Conservation (phyloP, 2,888 invertebrate genomes). For the Linnaemya tessellans region DNA sequence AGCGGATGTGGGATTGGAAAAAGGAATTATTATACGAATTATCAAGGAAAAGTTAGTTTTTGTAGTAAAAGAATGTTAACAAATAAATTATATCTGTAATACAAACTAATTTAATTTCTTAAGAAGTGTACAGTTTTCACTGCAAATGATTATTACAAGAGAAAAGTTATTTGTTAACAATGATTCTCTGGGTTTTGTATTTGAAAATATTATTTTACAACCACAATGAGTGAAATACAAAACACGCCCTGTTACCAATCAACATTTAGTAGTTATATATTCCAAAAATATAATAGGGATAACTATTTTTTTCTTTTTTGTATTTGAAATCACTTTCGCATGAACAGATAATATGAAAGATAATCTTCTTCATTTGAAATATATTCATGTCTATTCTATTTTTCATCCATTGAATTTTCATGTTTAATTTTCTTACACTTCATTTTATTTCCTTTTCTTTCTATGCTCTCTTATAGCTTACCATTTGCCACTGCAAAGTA, state of each 20-base stretch:
- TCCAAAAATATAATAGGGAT: too few species aligned
- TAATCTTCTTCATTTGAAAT: background rate
- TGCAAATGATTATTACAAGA: too few species aligned
- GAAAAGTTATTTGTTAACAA: too few species aligned
- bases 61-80: slow-evolving; percentile 1
- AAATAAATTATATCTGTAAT: too few species aligned
- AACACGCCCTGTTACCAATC: too few species aligned
- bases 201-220: too few species aligned
- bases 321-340: background rate
- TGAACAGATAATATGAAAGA: background rate
- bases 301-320: too few species aligned
- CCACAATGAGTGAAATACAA: too few species aligned
- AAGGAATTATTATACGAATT: background rate
- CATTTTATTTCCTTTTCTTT: slow-evolving; percentile 8
- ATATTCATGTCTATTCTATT: background rate
- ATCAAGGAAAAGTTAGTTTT: background rate
- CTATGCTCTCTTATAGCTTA: slow-evolving; percentile 85
- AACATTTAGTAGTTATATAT: too few species aligned
- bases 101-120: too few species aligned
- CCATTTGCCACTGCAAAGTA: slow-evolving; percentile 91
- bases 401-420: background rate
- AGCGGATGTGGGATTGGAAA: background rate
- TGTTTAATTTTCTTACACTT: background rate
- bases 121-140: too few species aligned
- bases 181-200: too few species aligned